Evolutionary conservation across 2,888 invertebrate species (phyloP), one percentile per base, ranked within the genome.

Genomic region (Bugula neritina): DNA sequence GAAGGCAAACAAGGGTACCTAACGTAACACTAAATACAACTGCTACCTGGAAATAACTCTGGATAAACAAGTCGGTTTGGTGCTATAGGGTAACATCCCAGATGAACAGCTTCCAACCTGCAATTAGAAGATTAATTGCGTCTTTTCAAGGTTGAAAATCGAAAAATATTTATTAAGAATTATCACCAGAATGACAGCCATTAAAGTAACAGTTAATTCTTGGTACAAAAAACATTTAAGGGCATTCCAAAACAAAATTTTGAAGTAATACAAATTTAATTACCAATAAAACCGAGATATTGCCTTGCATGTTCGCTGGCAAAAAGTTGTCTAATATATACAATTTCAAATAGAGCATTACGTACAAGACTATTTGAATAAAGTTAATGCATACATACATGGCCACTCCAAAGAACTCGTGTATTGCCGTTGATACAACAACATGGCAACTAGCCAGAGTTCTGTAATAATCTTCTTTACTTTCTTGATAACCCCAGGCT

Each of bases 361-460:
- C n/a, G n/a, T 10, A 43, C 43, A 10, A 43, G 43, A 43, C 43
- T 43, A 43, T 43, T 43, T 43, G 43, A 5, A n/a, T 23, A 35
- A 35, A 17, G 25, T 35, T 21, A n/a, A n/a, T n/a, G n/a, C n/a
- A n/a, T n/a, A 84, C 87, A 85, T 85, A 89, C 90, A 91, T 89
- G 29, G 90, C 87, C 29, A 90, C 90, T 43, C 91, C 91, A 82
- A 89, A 91, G 82, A 91, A 91, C 81, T 91, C 91, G 81, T 91
- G 91, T 31, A 87, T 85, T 0, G 91, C 90, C 3, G 91, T 91
- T 0, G 91, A 91, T 35, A 91, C 87, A 1, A 88, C 89, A 58
- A 91, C 87, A 82, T 91, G 89, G 23, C 88, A 87, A 0, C 83
- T 78, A 21, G 83, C 77, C 71, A 91, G 81, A 1, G 88, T 82